Percentiles rank a stretch among this genome's conserved stretches.
These are phyloP conservation scores for Dasypogon diadema DNA, from an alignment of 2,888 invertebrate genomes.

Conservation along the genomic window DNA sequence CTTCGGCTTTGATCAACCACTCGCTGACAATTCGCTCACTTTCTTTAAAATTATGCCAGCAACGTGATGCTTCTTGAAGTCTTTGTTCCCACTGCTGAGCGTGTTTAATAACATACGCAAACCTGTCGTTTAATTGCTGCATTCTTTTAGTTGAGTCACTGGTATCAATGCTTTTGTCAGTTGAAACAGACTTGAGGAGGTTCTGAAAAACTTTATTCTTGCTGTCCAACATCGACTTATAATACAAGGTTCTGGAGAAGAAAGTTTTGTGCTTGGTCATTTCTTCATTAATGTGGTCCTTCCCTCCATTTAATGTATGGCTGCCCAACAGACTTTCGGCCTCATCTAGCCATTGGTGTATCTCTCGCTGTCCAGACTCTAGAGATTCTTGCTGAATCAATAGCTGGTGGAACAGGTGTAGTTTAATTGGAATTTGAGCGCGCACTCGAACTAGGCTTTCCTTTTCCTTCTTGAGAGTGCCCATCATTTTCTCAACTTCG, in stretches of 20 bases:
- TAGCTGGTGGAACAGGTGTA: slow-evolving; percentile 85
- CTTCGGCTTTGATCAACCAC: slow-evolving; percentile 89
- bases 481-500: slow-evolving; percentile 92
- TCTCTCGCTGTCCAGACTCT: slow-evolving; percentile 88
- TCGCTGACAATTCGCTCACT: slow-evolving; percentile 84
- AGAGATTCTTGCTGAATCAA: slow-evolving; percentile 90
- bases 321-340: slow-evolving; percentile 81
- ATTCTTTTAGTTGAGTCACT: slow-evolving; percentile 78
- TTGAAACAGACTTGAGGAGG: slow-evolving; percentile 82
- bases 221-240: slow-evolving; percentile 93
- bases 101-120: slow-evolving; percentile 81
- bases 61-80: slow-evolving; percentile 81
- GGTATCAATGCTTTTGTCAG: slow-evolving; percentile 81
- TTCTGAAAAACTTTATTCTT: slow-evolving; percentile 94
- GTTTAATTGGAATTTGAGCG: slow-evolving; percentile 83
- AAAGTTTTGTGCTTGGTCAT: slow-evolving; percentile 87
- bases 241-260: slow-evolving; percentile 90
- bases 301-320: slow-evolving; percentile 73
- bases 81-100: slow-evolving; percentile 83
- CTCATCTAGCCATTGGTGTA: slow-evolving; percentile 86
- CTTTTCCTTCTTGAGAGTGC: slow-evolving; percentile 87
- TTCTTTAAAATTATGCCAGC: slow-evolving; percentile 87
- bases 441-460: slow-evolving; percentile 88
- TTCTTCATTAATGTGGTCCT: slow-evolving; percentile 80
- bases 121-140: slow-evolving; percentile 85